Evolutionary conservation across 2,888 invertebrate genomes (phyloP), one percentile per base, ranked within the genome.

Genomic region (Hanleya hanleyi): DNA sequence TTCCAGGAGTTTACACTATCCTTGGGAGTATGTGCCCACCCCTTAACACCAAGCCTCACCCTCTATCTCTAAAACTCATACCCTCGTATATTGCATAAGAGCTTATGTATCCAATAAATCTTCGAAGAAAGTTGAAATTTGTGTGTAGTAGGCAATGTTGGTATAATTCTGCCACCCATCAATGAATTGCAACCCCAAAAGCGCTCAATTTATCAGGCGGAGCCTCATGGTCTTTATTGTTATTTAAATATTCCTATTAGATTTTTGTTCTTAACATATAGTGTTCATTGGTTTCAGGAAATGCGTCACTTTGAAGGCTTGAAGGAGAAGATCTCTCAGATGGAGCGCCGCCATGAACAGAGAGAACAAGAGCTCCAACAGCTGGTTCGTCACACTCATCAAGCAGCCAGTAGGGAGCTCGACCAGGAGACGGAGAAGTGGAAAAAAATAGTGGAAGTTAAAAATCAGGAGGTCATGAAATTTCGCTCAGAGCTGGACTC

Each of bases 401-500:
- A 77, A 35, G 68, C 74, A 29, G 83, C 86, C 5, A 75, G 81
- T 12, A 74, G 80, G 6, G 87, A 88, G 68, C 64, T 86, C 49
- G 83, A 82, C 15, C 78, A 81, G 69, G 88, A 90, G 77, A 80
- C 82, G 4, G 81, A 82, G 26, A 85, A 85, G 65, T 90, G 89
- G 89, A 83, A 82, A 67, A 77, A 77, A 69, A 75, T 89, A 22
- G 86, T 89, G 5, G 88, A 89, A 49, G 73, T 75, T 22, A 90
- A 90, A 80, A 89, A 89, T 69, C 79, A 80, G 37, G 89, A 90
- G 77, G 87, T 88, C 49, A 87, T 88, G 69, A 81, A 81, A 72
- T 90, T 90, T 75, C 83, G 88, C 9, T 77, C 81, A 50, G 90
- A 90, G 76, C 77, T 90, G 51, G 90, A 90, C 80, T 86, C 88